Conservation (phyloP, 2,113 vertebrate genomes). For the Lethenteron reissneri region DNA sequence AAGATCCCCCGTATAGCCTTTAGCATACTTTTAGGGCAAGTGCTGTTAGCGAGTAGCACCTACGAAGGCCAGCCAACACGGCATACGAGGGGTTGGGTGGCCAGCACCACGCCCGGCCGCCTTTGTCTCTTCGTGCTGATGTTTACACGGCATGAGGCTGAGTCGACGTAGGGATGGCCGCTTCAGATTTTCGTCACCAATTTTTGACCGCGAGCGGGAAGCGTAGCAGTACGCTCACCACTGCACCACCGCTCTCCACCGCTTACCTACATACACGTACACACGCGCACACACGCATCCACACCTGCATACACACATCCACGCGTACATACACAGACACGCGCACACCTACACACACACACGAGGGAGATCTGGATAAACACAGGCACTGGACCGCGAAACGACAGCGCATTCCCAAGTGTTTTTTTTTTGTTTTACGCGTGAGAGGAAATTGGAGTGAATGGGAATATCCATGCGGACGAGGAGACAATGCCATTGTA, state of each 20-base stretch:
- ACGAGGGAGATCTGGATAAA: background rate
- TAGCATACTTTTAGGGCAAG: background rate
- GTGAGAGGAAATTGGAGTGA: no score
- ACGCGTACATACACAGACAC: background rate
- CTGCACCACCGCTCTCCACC: background rate
- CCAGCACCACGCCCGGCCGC: background rate
- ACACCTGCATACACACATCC: background rate
- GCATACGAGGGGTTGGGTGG: no score
- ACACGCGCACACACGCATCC: background rate
- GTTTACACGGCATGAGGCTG: background rate
- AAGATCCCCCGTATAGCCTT: background rate
- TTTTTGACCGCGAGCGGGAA: background rate
- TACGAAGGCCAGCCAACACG: background rate
- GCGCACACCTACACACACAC: background rate
- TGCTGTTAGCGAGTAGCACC: background rate
- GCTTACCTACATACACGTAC: background rate
- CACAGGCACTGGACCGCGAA: no score
- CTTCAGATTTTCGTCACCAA: background rate
- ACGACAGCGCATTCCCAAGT: no score
- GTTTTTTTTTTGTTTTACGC: no score
- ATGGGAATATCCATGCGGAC: no score
- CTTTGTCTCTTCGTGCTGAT: background rate
- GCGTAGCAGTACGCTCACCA: background rate
- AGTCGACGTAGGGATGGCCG: background rate
- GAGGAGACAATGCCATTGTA: no score